Conservation (phyloP, 1,140 invertebrate species). For the Monochamus saltuarius region DNA sequence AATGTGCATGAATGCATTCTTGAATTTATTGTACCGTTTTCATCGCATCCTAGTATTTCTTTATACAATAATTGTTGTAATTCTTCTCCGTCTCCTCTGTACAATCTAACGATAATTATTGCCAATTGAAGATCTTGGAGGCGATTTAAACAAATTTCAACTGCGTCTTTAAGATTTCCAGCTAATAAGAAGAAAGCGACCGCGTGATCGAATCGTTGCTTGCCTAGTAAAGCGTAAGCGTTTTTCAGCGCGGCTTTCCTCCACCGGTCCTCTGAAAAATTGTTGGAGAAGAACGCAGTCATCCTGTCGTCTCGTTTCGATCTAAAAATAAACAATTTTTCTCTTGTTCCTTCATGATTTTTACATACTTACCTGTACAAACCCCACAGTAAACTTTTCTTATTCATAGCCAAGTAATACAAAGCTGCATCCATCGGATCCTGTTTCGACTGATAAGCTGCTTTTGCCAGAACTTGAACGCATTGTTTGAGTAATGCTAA, state of each 20-base stretch:
- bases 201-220: slow-evolving; percentile 93
- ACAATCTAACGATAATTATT: slow-evolving; percentile 88
- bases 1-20: too few relatives aligned
- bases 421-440: slow-evolving; percentile 97
- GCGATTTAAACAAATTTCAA: slow-evolving; percentile 85
- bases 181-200: slow-evolving; percentile 94
- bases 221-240: slow-evolving; percentile 92
- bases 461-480: slow-evolving; percentile 93
- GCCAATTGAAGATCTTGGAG: slow-evolving; percentile 95
- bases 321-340: slow-evolving; percentile 48
- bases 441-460: slow-evolving; percentile 83
- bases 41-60: slow-evolving; percentile 74
- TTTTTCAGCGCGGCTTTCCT: slow-evolving; percentile 96
- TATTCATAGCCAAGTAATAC: slow-evolving; percentile 98
- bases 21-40: slow-evolving; percentile 53
- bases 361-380: slow-evolving; percentile 65
- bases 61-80: slow-evolving; percentile 77
- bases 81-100: slow-evolving; percentile 80
- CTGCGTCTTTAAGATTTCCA: slow-evolving; percentile 89
- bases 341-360: too few relatives aligned
- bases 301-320: slow-evolving; percentile 88
- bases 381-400: slow-evolving; percentile 95
- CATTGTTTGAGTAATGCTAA: slow-evolving; percentile 78
- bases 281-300: slow-evolving; percentile 93
- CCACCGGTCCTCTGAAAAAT: slow-evolving; percentile 92